Evolutionary conservation across 2,888 invertebrate species (phyloP).

Genomic region (Malachius bipustulatus): DNA sequence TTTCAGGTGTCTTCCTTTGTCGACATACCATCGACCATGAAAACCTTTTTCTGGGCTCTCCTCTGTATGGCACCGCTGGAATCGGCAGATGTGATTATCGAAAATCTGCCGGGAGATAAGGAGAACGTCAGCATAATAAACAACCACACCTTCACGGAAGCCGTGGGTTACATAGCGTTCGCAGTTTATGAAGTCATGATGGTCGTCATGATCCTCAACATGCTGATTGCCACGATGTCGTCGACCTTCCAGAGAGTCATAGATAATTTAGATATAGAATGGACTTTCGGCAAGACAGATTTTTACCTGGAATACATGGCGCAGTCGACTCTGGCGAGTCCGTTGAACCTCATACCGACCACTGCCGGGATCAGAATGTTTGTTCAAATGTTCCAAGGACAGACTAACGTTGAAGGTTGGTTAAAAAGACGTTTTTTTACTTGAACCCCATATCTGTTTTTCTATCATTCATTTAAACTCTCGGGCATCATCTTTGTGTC

Average conservation of each 20-base stretch:
- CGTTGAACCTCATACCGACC: constrained; percentile 58
- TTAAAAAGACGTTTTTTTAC: no score
- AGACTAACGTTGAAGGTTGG: no score
- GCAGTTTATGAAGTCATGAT: constrained; percentile 58
- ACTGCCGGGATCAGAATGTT: constrained; percentile 33
- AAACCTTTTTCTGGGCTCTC: constrained; percentile 58
- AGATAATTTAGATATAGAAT: constrained; percentile 58
- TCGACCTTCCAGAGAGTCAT: constrained; percentile 60
- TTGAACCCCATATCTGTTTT: no score
- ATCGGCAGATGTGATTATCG: constrained; percentile 52
- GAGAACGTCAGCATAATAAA: constrained; percentile 41
- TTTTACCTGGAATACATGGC: constrained; percentile 62
- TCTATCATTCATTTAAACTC: no score
- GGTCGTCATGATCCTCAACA: constrained; percentile 61
- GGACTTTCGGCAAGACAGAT: constrained; percentile 65
- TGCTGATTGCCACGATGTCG: constrained; percentile 71
- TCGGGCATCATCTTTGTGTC: no score
- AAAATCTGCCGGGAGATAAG: constrained; percentile 42
- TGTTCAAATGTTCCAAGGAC: constrained; percentile 24
- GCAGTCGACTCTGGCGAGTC: constrained; percentile 56
- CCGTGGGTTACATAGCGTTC: constrained; percentile 55
- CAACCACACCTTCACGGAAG: constrained; percentile 48
- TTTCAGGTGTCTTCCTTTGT: constrained; percentile 49
- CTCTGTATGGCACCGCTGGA: constrained; percentile 56
- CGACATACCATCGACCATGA: constrained; percentile 44